Conservation (phyloP, 2,888 invertebrate genomes). For the Cepaea hortensis region DNA sequence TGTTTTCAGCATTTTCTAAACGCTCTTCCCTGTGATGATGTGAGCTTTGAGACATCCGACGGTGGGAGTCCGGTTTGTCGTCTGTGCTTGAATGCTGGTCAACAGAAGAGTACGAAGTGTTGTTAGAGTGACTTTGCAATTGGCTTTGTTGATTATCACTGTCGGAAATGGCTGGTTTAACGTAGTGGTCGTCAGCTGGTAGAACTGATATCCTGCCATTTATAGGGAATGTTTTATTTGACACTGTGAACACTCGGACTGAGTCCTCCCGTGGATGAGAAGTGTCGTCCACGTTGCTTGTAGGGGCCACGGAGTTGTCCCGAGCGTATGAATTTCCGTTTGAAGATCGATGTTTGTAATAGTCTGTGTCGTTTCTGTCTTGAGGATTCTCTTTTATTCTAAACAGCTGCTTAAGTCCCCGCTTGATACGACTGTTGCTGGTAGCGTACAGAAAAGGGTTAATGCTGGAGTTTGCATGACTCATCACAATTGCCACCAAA, state of each 20-base stretch:
- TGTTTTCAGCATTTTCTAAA: background rate
- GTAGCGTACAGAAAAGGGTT: constrained; percentile 74
- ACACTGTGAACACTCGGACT: background rate
- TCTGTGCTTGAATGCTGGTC: background rate
- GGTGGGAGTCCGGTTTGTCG: background rate
- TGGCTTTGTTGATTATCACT: background rate
- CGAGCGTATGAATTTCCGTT: background rate
- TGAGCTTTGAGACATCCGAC: background rate
- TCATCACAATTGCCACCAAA: constrained; percentile 69
- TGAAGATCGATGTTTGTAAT: background rate
- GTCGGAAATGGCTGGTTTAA: background rate
- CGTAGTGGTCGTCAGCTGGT: background rate
- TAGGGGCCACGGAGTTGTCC: constrained; percentile 1
- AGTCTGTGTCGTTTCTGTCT: constrained; percentile 6
- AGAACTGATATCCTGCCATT: background rate
- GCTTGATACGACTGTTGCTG: constrained; percentile 70
- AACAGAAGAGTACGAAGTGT: background rate
- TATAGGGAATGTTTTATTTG: background rate
- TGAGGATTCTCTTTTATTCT: background rate
- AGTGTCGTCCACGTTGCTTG: background rate
- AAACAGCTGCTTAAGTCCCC: constrained; percentile 64
- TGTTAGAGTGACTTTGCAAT: background rate
- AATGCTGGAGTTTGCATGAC: constrained; percentile 73
- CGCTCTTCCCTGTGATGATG: too few species aligned
- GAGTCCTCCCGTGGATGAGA: background rate